Evolutionary conservation across 2,797 vertebrate species (phyloP).

Genomic region (Micropoecilia bifurca): DNA sequence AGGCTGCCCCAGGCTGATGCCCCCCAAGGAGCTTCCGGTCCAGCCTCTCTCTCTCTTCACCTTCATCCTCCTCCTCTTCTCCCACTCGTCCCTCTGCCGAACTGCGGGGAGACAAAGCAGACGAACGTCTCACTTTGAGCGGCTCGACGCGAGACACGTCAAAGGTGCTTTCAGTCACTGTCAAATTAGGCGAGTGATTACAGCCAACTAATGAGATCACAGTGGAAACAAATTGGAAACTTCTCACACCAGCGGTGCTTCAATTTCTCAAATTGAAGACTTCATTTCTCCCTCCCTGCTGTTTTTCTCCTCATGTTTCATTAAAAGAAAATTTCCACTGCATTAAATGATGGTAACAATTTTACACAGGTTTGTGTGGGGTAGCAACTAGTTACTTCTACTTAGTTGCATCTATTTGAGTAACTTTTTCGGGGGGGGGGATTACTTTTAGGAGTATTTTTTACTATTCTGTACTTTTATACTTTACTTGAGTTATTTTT

Average conservation of each 20-base stretch:
- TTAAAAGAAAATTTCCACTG: conserved; percentile 12
- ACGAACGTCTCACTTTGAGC: background rate
- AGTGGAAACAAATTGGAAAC: conserved; percentile 17
- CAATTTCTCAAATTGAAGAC: conserved; percentile 21
- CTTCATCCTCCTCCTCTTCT: conserved; percentile 84
- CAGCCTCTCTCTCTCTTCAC: conserved; percentile 91
- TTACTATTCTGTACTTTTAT: too few species aligned
- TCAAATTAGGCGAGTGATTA: conserved; percentile 32
- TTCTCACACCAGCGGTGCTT: conserved; percentile 15
- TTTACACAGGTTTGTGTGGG: background rate
- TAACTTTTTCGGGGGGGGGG: fast-evolving
- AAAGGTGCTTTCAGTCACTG: conserved; percentile 19
- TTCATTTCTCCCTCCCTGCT: background rate
- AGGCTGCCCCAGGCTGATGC: conserved; percentile 87
- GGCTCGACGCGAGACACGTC: background rate
- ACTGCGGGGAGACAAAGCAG: conserved; percentile 50
- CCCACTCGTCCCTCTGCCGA: conserved; percentile 87
- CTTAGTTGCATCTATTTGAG: too few species aligned
- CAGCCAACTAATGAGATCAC: conserved; percentile 30
- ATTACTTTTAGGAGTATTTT: too few species aligned
- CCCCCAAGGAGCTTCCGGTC: conserved; percentile 91
- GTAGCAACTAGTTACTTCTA: too few species aligned
- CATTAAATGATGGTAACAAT: background rate
- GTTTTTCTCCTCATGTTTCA: background rate
- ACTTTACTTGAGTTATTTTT: too few species aligned